Base-by-base conservation (phyloP, 2,888 invertebrate species). In the Thelaira solivaga region DNA sequence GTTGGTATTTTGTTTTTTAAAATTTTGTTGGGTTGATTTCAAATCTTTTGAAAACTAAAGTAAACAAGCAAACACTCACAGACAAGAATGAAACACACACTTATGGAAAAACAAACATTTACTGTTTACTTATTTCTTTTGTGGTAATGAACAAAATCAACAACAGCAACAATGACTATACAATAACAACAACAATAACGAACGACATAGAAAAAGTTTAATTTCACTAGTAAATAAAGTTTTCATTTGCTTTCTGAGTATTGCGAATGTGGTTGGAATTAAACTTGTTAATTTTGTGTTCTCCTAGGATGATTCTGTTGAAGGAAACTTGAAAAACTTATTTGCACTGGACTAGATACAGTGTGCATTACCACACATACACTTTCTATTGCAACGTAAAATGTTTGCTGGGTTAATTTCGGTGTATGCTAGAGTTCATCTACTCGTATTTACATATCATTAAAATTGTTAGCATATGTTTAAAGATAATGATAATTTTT, bases 401-500 rank as follows among this genome's bases (percentile, higher is more conserved):
- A n/a, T n/a, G n/a, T n/a, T n/a, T n/a, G n/a, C n/a, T n/a, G n/a
- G n/a, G n/a, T n/a, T n/a, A n/a, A n/a, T n/a, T n/a, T n/a, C n/a
- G n/a, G n/a, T n/a, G n/a, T n/a, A n/a, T n/a, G n/a, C n/a, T n/a
- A n/a, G n/a, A n/a, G n/a, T n/a, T n/a, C n/a, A n/a, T n/a, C n/a
- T n/a, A n/a, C n/a, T n/a, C n/a, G n/a, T n/a, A n/a, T n/a, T n/a
- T n/a, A n/a, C n/a, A n/a, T n/a, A 36, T 41, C 13, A 43, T 59
- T 41, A n/a, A 45, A 29, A 47, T 13, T 24, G 31, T 31, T 45
- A 20, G 2, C 18, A 22, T 16, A 18, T 31, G 45, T 41, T 6
- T 57, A 18, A 31, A 13, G 22, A 39, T 55, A 55, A 72, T 55
- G 59, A 31, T 39, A 47, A 61, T 65, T 53, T 59, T 61, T 39